Evolutionary conservation across 2,113 vertebrate species (phyloP), one percentile per base, ranked within the genome.

Genomic region (Ascaphus truei): DNA sequence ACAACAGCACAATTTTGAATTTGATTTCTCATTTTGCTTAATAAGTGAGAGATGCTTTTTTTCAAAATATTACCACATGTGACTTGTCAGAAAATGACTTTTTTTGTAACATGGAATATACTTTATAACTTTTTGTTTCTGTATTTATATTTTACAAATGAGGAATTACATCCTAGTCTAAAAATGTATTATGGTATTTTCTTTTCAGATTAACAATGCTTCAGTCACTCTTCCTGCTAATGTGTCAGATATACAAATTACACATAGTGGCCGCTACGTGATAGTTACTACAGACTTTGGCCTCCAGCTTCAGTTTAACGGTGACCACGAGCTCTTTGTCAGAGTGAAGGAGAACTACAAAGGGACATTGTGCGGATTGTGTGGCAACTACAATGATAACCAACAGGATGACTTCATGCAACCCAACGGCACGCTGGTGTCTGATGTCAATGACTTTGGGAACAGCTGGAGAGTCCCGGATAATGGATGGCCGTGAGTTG

Each of bases 291-390:
- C 88, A 0, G 59, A 73, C 31, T 88, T 92, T 75, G 90, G 90
- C 48, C 77, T 92, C n/a, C 76, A 76, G 58, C 72, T 92, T 15
- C 48, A 75, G 18, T 80, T 89, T 20, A 85, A 90, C 43, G 79
- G 83, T 7, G 51, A 86, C 47, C 69, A 83, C 51, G 78, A 87
- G 31, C 75, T 92, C 10, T 88, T 89, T 72, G 76, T 92, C 22
- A 83, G 83, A 50, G 82, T 91, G 27, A 87, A 90, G 43, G 90
- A 92, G 43, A 75, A 75, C 25, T 83, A 88, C 81, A 76, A 72
- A 62, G 88, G 82, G 20, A 73, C 79, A 36, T 59, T 89, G 39
- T 90, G 89, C 5, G 90, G 90, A 22, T 71, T 92, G 16, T 91
- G 90, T 33, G 90, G 90, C 16, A 90, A 85, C 22, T 91, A 85